Base-by-base conservation (phyloP, 2,797 vertebrate species). In the Typhlichthys subterraneus region DNA sequence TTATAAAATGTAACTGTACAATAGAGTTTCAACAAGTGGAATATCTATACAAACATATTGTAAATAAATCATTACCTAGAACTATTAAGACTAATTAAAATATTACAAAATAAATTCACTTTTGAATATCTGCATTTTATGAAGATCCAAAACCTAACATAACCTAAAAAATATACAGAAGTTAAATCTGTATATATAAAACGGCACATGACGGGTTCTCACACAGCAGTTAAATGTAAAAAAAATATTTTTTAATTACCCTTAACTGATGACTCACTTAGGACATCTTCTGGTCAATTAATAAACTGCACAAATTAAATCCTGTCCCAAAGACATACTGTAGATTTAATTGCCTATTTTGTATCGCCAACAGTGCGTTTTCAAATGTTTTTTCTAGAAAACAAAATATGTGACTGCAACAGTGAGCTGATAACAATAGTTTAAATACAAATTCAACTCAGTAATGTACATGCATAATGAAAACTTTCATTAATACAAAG, bases 1-100 rank as follows among this genome's bases (percentile, higher is more conserved):
- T 90, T 85, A 91, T 86, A 90, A 90, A 91, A 88, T 83, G 88
- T 89, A 83, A 88, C 86, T 89, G 88, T 90, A 88, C 89, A 92
- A 88, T 87, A 89, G 88, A 90, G 75, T 84, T 87, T 89, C 72
- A 79, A 87, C 65, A 57, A 89, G 87, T 86, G 85, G 82, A 74
- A 80, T 87, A 76, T 90, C 80, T 88, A 89, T 88, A 91, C 82
- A 90, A 87, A 89, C 82, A 85, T 72, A 83, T 70, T 77, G 83
- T 81, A 85, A 88, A 89, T 83, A 87, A 76, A 87, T 87, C 73
- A 81, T 86, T 13, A 79, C 83, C 84, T 77, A 72, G 54, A 86
- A 84, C 85, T 85, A 85, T 81, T 47, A 55, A 78, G 73, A 86
- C 64, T 80, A 86, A 83, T 84, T 67, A 84, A 86, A 79, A 85